Conservation (phyloP, 2,888 invertebrate genomes). For the Cheilosia soror region DNA sequence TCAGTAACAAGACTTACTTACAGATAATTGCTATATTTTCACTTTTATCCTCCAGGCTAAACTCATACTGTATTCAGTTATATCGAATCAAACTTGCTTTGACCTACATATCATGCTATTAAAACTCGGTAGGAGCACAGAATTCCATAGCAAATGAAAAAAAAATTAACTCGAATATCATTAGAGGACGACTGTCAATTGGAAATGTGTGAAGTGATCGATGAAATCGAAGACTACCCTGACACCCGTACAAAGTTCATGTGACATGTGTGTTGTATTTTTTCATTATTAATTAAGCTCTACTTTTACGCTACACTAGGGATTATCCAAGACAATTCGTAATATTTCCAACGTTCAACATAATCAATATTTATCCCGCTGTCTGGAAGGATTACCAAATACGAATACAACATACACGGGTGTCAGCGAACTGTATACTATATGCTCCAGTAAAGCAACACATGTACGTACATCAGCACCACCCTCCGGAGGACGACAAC, state of each 20-base stretch:
- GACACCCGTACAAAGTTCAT: conserved; percentile 45
- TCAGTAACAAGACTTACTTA: too few species aligned
- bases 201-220: conserved; percentile 51
- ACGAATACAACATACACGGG: conserved; percentile 48
- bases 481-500: not conserved
- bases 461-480: conserved; percentile 13
- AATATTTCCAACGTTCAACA: conserved; percentile 52
- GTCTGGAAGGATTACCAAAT: conserved; percentile 64
- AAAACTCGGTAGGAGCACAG: not conserved
- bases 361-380: conserved; percentile 67
- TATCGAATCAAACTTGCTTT: too few species aligned
- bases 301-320: conserved; percentile 38
- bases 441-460: conserved; percentile 26
- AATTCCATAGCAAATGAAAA: not conserved
- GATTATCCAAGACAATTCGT: conserved; percentile 64
- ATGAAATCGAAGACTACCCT: conserved; percentile 46
- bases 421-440: conserved; percentile 48
- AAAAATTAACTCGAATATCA: not conserved
- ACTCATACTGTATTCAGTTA: too few species aligned
- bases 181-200: conserved; percentile 27
- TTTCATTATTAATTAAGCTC: conserved; percentile 69
- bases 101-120: not conserved
- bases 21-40: too few species aligned
- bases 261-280: not conserved
- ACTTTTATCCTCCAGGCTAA: too few species aligned